Evolutionary conservation across 2,888 invertebrate species (phyloP).

Genomic region (Nezara viridula): DNA sequence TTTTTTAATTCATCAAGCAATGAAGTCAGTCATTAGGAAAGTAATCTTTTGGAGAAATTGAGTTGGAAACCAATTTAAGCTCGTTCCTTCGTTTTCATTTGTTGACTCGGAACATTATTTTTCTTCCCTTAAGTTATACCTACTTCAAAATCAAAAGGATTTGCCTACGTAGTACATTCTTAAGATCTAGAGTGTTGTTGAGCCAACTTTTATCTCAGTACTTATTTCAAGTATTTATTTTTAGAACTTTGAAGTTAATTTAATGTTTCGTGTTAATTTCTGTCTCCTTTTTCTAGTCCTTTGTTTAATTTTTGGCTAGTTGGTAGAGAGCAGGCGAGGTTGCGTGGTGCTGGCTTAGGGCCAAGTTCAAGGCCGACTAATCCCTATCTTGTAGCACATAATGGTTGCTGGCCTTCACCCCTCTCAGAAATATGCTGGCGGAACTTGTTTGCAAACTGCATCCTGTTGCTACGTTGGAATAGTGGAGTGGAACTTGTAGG

Average conservation of each 20-base stretch:
- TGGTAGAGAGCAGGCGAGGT: neutral
- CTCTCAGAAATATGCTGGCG: neutral
- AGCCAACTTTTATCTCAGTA: neutral
- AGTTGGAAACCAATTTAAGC: too few species aligned
- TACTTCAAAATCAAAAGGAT: too few species aligned
- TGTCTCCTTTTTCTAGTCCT: neutral
- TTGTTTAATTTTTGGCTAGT: neutral
- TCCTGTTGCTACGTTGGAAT: neutral
- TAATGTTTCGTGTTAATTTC: neutral
- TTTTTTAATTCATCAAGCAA: too few species aligned
- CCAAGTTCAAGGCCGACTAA: slow-evolving; percentile 42
- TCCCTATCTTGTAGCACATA: slow-evolving; percentile 2
- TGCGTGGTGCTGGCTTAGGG: neutral
- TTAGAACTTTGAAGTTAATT: neutral
- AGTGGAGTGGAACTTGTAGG: neutral
- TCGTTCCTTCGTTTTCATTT: too few species aligned
- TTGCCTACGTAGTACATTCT: neutral
- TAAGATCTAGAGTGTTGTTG: neutral
- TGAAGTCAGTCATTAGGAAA: too few species aligned
- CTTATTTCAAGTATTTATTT: neutral
- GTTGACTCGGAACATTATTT: too few species aligned
- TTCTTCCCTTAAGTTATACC: too few species aligned
- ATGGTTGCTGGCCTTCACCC: slow-evolving; percentile 1
- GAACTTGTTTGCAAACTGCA: neutral
- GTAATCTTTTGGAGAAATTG: too few species aligned